Evolutionary conservation across 2,888 invertebrate species (phyloP), one percentile per base, ranked within the genome.

Genomic region (Plebejus argus): DNA sequence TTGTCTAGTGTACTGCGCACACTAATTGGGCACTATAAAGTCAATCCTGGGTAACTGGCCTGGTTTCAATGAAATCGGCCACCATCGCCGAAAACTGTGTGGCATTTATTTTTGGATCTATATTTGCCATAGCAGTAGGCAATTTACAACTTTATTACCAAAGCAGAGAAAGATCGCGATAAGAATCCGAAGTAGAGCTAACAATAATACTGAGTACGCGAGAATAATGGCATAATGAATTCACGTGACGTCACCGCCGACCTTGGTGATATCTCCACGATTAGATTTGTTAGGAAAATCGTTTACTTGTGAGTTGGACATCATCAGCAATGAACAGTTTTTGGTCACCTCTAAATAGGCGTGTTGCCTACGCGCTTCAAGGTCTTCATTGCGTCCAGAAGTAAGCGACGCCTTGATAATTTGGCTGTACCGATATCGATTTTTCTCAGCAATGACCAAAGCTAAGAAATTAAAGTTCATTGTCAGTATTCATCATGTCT

Each of bases 271-370:
- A 66, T 66, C 66, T 66, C 66, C 28, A 12, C 28, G 66, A 66
- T 66, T 66, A 66, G 28, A 66, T 66, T 66, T 66, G 66, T 66
- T 66, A 66, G 66, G 33, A 66, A 66, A 66, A 66, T 66, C 66
- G 66, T 66, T 66, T 66, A 66, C 66, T 28, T 33, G 28, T 28
- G 3, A 49, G 5, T 28, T 33, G 5, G 3, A 10, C 4, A 20
- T 20, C 66, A 33, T 66, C 66, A 28, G 12, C 23, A 61, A 12
- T 3, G 10, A 45, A 3, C 18, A 53, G 49, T 49, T 49, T 18
- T 18, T 8, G 10, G 53, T 5, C 5, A 53, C 18, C 53, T 53
- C 1, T 53, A 53, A 53, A 53, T 53, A 0, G 12, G 53, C 18
- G 12, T 53, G 18, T 18, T 53, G 5, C 18, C 5, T 18, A 18